Percentiles rank a stretch among this genome's conserved stretches.
Evolutionary conservation across 2,113 vertebrate species (phyloP).

Genomic region (Menura novaehollandiae): DNA sequence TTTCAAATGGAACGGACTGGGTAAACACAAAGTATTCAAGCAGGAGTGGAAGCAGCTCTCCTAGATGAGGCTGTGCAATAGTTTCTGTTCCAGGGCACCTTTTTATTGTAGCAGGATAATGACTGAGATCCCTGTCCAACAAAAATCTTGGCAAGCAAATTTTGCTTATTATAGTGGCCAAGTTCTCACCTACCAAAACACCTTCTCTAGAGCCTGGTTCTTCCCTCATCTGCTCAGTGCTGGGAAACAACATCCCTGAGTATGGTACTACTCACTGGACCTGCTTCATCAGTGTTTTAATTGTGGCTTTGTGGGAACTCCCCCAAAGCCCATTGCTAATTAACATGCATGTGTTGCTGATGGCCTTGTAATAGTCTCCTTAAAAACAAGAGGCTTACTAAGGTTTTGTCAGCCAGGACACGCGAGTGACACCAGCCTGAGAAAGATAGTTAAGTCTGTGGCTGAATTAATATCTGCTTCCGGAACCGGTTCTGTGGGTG

Average conservation of each 20-base stretch:
- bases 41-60: not conserved
- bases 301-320: not conserved
- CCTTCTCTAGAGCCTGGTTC: not conserved
- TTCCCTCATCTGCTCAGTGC: not conserved
- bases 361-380: not conserved
- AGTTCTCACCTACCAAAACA: not conserved
- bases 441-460: not conserved
- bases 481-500: constrained; percentile 32
- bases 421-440: not conserved
- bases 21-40: not conserved
- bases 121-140: not conserved
- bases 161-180: not conserved
- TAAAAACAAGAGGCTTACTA: constrained; percentile 3
- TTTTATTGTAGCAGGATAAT: not conserved
- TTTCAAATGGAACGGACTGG: not conserved
- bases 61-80: not conserved
- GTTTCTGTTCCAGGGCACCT: not conserved
- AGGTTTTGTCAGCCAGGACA: constrained; percentile 36
- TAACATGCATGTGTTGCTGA: not conserved
- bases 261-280: not conserved
- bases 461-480: not conserved
- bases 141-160: not conserved
- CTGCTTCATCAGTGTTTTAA: not conserved
- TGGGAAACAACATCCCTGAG: not conserved
- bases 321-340: not conserved